Evolutionary conservation across 2,113 vertebrate genomes (phyloP).

Genomic region (Junco hyemalis): DNA sequence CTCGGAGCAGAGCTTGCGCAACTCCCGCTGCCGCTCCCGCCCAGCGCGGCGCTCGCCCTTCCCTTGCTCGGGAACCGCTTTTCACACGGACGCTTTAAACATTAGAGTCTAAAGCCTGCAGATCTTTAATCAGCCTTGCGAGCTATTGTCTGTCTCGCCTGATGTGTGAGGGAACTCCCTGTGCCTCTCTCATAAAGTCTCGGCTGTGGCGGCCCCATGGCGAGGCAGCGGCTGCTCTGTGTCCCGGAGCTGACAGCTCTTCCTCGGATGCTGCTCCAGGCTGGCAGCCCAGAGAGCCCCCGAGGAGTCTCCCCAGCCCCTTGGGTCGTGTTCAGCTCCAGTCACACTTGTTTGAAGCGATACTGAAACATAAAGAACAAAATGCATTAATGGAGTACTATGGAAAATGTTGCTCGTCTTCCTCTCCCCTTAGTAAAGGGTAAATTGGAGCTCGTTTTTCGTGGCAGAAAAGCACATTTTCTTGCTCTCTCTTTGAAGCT

Average conservation of each 20-base stretch:
- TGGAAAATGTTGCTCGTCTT: neutral
- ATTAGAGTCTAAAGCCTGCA: neutral
- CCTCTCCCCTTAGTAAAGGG: neutral
- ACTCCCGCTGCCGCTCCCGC: neutral
- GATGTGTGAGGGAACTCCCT: constrained; percentile 56
- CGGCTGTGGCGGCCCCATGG: neutral
- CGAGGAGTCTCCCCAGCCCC: neutral
- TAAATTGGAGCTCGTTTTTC: neutral
- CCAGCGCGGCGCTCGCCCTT: neutral
- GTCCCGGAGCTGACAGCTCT: neutral
- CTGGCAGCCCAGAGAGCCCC: neutral
- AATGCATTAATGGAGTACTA: neutral
- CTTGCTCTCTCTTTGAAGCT: constrained; percentile 7
- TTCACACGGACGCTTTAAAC: neutral
- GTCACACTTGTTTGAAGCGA: neutral
- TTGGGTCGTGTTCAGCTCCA: neutral
- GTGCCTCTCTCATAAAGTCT: neutral
- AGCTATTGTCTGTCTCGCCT: constrained; percentile 43
- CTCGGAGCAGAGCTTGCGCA: neutral
- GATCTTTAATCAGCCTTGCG: neutral
- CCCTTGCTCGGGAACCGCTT: neutral
- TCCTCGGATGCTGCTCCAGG: neutral
- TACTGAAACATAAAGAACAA: neutral
- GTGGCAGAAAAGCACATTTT: neutral
- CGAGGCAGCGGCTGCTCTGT: neutral